These are phyloP conservation scores for Ranitomeya imitator DNA, from an alignment of 2,113 vertebrate species.

Conservation along the genomic window DNA sequence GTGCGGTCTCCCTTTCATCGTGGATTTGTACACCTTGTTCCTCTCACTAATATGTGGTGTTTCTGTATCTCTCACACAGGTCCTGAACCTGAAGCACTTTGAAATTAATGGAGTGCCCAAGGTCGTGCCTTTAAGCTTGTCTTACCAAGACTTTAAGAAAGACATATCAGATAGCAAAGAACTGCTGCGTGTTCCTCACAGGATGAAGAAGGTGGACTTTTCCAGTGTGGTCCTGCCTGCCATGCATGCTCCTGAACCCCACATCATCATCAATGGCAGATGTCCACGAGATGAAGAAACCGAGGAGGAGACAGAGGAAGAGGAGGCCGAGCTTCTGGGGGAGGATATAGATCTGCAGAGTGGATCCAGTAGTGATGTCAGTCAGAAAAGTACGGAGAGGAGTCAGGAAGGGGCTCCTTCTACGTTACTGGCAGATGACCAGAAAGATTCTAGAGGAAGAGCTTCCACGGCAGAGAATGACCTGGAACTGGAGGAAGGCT, in stretches of 20 bases:
- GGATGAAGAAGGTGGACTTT: conserved; percentile 87
- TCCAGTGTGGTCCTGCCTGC: conserved; percentile 83
- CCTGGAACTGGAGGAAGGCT: conserved; percentile 89
- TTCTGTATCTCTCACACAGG: conserved; percentile 70
- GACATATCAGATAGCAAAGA: conserved; percentile 82
- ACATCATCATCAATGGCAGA: conserved; percentile 70
- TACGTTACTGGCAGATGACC: conserved; percentile 90
- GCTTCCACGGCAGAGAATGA: conserved; percentile 85
- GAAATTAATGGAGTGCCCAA: conserved; percentile 77
- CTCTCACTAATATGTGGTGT: neutral
- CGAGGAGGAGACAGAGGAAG: conserved; percentile 65
- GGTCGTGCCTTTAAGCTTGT: conserved; percentile 79
- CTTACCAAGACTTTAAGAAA: conserved; percentile 87
- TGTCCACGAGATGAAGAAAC: conserved; percentile 59
- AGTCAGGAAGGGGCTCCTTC: conserved; percentile 92
- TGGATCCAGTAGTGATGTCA: conserved; percentile 85
- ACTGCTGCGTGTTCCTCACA: conserved; percentile 76
- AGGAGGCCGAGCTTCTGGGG: conserved; percentile 71
- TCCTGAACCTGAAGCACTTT: conserved; percentile 73
- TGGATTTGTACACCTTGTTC: neutral
- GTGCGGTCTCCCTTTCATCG: neutral
- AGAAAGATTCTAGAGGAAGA: conserved; percentile 79
- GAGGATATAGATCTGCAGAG: conserved; percentile 78
- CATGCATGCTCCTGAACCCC: conserved; percentile 61
- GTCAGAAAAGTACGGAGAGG: conserved; percentile 86